Base-by-base conservation (phyloP, 2,888 invertebrate species). In the Endomychus coccineus region DNA sequence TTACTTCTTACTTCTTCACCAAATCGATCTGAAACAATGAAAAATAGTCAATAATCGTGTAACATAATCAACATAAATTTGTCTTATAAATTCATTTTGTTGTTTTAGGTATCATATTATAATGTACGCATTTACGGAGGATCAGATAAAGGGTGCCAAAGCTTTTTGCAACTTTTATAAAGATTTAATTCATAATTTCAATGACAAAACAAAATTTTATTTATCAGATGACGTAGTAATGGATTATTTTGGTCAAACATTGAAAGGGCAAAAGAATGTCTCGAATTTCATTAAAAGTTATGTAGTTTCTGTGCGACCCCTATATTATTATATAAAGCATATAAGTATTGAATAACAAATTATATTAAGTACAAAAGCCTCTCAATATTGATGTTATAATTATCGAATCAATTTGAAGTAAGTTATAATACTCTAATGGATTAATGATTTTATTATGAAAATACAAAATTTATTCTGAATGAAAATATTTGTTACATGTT, bases 161-260 rank as follows among this genome's bases (percentile, higher is more conserved):
- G 47, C 50, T 6, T 55, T 66, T 44, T 45, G 53, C 0, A 52
- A 61, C 7, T 66, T 66, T 46, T 64, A 59, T 45, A 46, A 57
- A 12, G 61, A 66, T 39, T 46, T 64, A 17, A 43, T 66, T 4
- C 64, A 66, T 39, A 60, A 61, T 36, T 56, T 62, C 24, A 48
- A 46, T 16, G 53, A 61, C 19, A 47, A 49, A 2, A 45, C 60
- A 4, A 46, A 49, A 21, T 63, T 55, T 47, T 60, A 63, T 43
- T 43, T 66, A 27, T 56, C 63, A 1, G 60, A 62, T 16, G 56
- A 57, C 24, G 57, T 73, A 2, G 58, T 68, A 1, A 59, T 80
- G 2, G 75, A 79, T 55, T 80, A 78, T 77, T 80, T 80, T 56
- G 80, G 79, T 0, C 66, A 72, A 34, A 76, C 73, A 9, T 66